A percentile compares a stretch with the other conserved stretches of the same genome.
phyloP scores from a whole-genome alignment of 2,113 vertebrate genomes.

The Tachysurus vachellii region DNA sequence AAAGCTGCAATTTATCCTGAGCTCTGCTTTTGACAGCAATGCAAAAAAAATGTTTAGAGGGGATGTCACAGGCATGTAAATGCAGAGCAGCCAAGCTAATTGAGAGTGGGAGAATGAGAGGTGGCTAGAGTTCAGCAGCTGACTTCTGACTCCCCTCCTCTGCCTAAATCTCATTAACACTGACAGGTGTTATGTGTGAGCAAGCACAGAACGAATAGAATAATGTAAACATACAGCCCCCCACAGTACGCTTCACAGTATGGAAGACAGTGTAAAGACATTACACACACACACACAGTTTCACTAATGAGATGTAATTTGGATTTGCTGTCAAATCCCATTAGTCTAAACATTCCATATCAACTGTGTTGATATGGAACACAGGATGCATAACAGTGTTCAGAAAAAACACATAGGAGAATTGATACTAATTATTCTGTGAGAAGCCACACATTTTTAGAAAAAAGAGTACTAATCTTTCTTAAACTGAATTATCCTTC shows the following conservation, averaged over 20 bases:
- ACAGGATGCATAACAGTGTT: neutral
- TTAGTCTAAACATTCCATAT: slow-evolving; percentile 35
- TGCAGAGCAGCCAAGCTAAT: slow-evolving; percentile 30
- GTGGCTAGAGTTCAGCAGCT: slow-evolving; percentile 33
- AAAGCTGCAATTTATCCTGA: neutral
- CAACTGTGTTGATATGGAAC: neutral
- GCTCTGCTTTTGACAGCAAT: neutral
- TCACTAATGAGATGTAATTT: slow-evolving; percentile 40
- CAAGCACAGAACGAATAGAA: slow-evolving; percentile 46
- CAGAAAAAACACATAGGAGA: neutral
- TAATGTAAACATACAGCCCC: slow-evolving; percentile 47
- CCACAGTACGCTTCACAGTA: neutral
- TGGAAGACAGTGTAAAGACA: slow-evolving; percentile 46
- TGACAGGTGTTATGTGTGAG: slow-evolving; percentile 44
- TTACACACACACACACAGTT: neutral
- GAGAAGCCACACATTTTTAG: neutral
- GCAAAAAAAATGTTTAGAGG: neutral
- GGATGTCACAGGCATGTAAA: slow-evolving; percentile 19
- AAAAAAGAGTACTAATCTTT: neutral
- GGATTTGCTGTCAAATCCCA: slow-evolving; percentile 34
- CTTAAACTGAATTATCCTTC: neutral
- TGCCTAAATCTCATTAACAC: slow-evolving; percentile 47
- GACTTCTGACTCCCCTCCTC: slow-evolving; percentile 46
- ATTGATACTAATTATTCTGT: neutral
- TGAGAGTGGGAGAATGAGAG: slow-evolving; percentile 38